A percentile compares a stretch with the other conserved stretches of the same genome.
These are phyloP conservation scores for Synanceia verrucosa DNA, from an alignment of 2,797 vertebrate species.

Conservation along the genomic window DNA sequence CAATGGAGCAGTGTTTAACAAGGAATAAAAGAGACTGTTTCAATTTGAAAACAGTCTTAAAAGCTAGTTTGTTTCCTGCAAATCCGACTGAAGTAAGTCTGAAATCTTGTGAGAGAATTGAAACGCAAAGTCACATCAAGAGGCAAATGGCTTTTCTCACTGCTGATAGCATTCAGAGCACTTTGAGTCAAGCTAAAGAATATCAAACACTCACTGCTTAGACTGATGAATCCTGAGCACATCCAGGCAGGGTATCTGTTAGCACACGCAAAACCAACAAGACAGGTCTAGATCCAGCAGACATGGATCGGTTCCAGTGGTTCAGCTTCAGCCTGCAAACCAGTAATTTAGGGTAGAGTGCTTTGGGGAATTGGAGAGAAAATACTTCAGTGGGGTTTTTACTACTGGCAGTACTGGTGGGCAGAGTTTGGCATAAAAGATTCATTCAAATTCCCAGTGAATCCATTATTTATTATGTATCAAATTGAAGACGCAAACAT, in stretches of 20 bases:
- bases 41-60: slow-evolving; percentile 4
- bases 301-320: slow-evolving; percentile 11
- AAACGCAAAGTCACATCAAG: neutral
- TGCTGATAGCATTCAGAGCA: slow-evolving; percentile 13
- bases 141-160: slow-evolving; percentile 20
- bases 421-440: slow-evolving; percentile 45
- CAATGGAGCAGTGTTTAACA: slow-evolving; percentile 31
- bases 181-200: slow-evolving; percentile 5
- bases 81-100: neutral
- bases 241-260: slow-evolving; percentile 46
- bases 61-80: neutral
- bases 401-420: slow-evolving; percentile 29
- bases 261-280: slow-evolving; percentile 19
- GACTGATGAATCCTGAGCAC: slow-evolving; percentile 31
- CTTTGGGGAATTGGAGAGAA: slow-evolving; percentile 20
- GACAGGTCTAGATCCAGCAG: slow-evolving; percentile 14
- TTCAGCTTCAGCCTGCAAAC: slow-evolving; percentile 21
- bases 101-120: neutral
- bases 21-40: neutral
- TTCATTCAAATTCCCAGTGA: slow-evolving; percentile 42
- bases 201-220: slow-evolving; percentile 21
- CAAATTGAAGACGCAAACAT: slow-evolving; percentile 38
- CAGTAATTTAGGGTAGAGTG: slow-evolving; percentile 27
- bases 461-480: slow-evolving; percentile 52
- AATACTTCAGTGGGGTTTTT: slow-evolving; percentile 36